Percentiles rank a stretch among this genome's conserved stretches.
phyloP scores from a whole-genome alignment of 2,797 vertebrate genomes.

The Halcyon badia region DNA sequence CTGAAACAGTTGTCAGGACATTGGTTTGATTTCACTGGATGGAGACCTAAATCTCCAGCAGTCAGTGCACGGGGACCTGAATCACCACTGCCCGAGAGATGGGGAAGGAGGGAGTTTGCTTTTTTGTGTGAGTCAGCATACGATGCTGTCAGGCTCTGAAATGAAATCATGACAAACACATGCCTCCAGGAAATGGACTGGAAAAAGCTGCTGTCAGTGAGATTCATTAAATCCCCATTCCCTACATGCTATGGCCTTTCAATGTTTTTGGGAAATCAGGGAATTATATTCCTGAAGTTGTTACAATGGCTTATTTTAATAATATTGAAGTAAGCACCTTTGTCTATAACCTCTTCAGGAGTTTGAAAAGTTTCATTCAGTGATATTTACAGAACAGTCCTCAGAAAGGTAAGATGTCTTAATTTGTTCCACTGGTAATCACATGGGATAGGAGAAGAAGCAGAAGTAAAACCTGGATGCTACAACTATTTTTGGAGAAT shows the following conservation, averaged over 20 bases:
- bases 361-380: neutral
- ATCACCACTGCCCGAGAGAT: neutral
- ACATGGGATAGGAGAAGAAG: neutral
- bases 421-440: neutral
- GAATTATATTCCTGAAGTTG: slow-evolving; percentile 1
- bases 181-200: neutral
- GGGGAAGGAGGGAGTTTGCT: neutral
- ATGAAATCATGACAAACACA: slow-evolving; percentile 13
- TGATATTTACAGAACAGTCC: neutral
- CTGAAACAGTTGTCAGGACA: neutral
- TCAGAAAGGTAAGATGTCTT: neutral
- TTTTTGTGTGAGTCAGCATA: neutral
- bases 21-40: neutral
- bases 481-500: neutral
- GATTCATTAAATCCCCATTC: neutral
- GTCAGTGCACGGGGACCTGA: neutral
- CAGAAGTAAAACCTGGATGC: neutral
- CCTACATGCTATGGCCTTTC: neutral
- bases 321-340: neutral
- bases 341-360: neutral
- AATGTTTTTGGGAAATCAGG: neutral
- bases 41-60: neutral
- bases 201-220: slow-evolving; percentile 14
- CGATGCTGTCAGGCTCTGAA: slow-evolving; percentile 8
- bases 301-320: neutral